These are phyloP conservation scores for Serripes groenlandicus DNA, from an alignment of 2,888 invertebrate species.

Conservation along the genomic window DNA sequence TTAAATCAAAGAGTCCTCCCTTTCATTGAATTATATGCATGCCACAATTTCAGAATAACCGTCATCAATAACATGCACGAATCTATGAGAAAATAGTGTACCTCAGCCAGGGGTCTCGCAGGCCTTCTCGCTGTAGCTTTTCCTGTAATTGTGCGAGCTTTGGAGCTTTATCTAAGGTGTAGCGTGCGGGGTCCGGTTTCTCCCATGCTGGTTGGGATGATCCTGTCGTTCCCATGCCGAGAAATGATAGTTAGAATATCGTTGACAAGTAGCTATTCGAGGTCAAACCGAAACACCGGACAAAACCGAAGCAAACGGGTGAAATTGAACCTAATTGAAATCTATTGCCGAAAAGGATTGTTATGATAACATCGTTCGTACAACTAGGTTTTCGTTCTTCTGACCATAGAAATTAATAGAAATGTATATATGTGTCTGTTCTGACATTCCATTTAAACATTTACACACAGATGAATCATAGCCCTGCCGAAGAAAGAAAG, in stretches of 20 bases:
- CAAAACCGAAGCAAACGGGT: not conserved
- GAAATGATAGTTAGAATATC: not conserved
- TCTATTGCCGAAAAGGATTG: not conserved
- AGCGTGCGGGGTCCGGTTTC: conserved; percentile 34
- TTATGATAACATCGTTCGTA: too few species aligned
- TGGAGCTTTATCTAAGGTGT: conserved; percentile 22
- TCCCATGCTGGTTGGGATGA: not conserved
- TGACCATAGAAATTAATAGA: too few species aligned
- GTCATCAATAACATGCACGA: too few species aligned
- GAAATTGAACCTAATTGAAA: not conserved
- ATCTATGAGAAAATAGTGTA: conserved; percentile 26
- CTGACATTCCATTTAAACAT: too few species aligned
- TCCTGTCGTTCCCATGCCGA: not conserved
- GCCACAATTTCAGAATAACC: too few species aligned
- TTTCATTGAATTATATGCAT: too few species aligned
- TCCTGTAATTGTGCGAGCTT: conserved; percentile 12
- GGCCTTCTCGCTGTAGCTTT: conserved; percentile 21
- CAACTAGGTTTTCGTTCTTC: too few species aligned
- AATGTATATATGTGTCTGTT: too few species aligned
- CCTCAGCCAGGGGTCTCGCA: conserved; percentile 48
- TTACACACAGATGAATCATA: too few species aligned
- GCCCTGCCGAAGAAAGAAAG: too few species aligned
- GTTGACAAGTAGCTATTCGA: not conserved
- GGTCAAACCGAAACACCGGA: not conserved
- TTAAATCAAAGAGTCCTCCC: too few species aligned